phyloP scores from a whole-genome alignment of 1,140 invertebrate species.

The Drosophila kepulauana region DNA sequence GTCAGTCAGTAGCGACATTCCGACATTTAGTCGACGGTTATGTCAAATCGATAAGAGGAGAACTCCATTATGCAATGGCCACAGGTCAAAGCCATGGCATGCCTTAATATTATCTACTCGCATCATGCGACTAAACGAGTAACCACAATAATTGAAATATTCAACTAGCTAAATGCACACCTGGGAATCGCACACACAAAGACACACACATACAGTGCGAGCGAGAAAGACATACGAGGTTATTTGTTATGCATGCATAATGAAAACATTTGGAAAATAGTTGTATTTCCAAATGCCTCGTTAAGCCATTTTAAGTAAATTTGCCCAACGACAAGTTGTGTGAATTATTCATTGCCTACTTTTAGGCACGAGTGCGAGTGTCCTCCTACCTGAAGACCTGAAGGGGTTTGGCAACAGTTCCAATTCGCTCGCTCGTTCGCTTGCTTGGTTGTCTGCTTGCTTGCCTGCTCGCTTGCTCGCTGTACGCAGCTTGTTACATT shows the following conservation, averaged over 20 bases:
- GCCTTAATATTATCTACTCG: neutral
- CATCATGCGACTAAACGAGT: neutral
- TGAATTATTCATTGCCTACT: slow-evolving; percentile 71
- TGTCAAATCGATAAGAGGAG: slow-evolving; percentile 43
- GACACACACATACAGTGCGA: slow-evolving; percentile 23
- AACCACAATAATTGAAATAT: slow-evolving; percentile 59
- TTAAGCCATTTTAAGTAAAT: slow-evolving; percentile 78
- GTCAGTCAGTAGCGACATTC: slow-evolving; percentile 5
- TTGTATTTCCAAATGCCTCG: slow-evolving; percentile 56
- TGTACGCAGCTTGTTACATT: slow-evolving; percentile 46
- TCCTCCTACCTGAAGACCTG: neutral
- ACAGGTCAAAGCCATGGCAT: slow-evolving; percentile 36
- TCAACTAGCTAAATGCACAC: slow-evolving; percentile 68
- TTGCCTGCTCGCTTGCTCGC: neutral
- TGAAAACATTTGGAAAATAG: slow-evolving; percentile 68
- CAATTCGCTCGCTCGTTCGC: neutral
- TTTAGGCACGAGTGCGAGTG: slow-evolving; percentile 26
- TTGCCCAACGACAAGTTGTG: slow-evolving; percentile 57
- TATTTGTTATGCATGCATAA: slow-evolving; percentile 53
- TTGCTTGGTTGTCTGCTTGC: too few species aligned
- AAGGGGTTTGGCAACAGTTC: slow-evolving; percentile 29
- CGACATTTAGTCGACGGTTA: slow-evolving; percentile 27
- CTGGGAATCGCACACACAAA: slow-evolving; percentile 46
- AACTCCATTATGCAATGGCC: slow-evolving; percentile 65
- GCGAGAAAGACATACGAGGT: neutral